Evolutionary conservation across 2,797 vertebrate species (phyloP).

Genomic region (Alca torda): DNA sequence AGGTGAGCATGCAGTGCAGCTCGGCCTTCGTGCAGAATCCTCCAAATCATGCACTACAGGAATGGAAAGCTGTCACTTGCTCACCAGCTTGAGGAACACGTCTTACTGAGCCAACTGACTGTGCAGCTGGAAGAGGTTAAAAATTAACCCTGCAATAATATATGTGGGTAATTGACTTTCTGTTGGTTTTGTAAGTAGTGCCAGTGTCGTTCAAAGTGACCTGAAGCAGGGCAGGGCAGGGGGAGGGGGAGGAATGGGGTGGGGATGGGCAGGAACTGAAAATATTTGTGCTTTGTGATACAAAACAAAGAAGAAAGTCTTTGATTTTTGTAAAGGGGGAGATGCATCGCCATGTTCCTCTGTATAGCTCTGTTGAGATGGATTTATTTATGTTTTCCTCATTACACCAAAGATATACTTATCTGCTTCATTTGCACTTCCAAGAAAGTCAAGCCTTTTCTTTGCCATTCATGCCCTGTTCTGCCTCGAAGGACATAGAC

Average conservation of each 20-base stretch:
- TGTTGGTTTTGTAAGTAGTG: background rate
- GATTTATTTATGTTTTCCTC: background rate
- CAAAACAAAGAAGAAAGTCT: background rate
- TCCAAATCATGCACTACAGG: background rate
- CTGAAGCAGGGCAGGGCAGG: background rate
- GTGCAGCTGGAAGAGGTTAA: slow-evolving; percentile 14
- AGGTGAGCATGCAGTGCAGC: background rate
- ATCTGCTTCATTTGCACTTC: background rate
- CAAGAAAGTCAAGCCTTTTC: background rate
- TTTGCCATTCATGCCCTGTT: background rate
- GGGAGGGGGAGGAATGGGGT: background rate
- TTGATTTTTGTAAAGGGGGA: background rate
- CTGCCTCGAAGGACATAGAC: background rate
- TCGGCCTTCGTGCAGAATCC: background rate
- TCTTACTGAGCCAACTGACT: background rate
- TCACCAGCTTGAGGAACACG: background rate
- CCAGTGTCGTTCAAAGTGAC: background rate
- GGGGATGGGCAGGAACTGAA: background rate
- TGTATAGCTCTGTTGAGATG: background rate
- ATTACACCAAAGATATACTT: background rate
- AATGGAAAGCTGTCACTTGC: background rate
- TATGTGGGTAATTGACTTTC: background rate
- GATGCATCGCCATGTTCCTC: background rate
- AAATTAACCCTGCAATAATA: background rate
- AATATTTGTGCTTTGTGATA: background rate